phyloP scores from a whole-genome alignment of 2,113 vertebrate species.

The Grallaria varia region DNA sequence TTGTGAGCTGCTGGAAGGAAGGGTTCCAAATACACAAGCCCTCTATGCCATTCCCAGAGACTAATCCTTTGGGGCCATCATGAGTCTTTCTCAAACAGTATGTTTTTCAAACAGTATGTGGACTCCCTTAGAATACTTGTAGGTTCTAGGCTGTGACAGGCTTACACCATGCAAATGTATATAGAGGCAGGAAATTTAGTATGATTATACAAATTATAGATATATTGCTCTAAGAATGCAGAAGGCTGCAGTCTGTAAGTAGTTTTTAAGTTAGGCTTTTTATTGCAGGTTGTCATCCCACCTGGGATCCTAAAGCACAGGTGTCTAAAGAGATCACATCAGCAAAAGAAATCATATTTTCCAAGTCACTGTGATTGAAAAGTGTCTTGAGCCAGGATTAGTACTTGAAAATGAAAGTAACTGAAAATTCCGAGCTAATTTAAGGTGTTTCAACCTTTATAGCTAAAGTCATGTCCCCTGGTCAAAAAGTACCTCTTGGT shows the following conservation, averaged over 20 bases:
- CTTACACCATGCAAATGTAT: neutral
- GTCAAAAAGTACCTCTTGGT: neutral
- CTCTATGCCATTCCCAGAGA: neutral
- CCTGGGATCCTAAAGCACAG: neutral
- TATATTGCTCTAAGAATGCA: neutral
- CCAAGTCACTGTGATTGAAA: neutral
- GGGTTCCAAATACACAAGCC: neutral
- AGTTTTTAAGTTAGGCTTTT: neutral
- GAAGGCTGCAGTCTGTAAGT: neutral
- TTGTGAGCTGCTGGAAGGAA: neutral
- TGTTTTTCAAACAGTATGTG: neutral
- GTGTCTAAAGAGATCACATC: neutral
- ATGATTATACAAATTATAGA: neutral
- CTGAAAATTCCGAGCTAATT: neutral
- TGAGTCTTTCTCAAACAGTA: neutral
- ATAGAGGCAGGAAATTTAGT: neutral
- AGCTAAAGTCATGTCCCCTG: neutral
- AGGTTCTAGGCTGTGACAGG: neutral
- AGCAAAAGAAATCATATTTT: neutral
- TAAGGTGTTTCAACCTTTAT: neutral
- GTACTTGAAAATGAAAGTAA: neutral
- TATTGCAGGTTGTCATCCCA: neutral
- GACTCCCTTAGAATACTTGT: neutral
- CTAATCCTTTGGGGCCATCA: neutral
- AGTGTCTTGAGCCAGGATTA: neutral